These are phyloP conservation scores for Antechinus stuartii DNA, from an alignment of 2,113 vertebrate species.

Conservation along the genomic window DNA sequence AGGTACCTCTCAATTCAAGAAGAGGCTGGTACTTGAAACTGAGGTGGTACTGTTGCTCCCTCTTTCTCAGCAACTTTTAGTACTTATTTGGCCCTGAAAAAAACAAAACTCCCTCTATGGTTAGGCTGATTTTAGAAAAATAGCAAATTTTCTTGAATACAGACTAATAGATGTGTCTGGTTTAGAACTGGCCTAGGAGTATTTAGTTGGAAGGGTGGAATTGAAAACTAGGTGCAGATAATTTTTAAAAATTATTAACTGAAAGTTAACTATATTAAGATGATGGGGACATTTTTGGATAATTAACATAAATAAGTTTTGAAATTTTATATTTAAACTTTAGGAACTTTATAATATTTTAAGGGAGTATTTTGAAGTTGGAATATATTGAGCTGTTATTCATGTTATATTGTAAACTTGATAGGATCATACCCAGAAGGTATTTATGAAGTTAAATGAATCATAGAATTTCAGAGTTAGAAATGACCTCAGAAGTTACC, in stretches of 20 bases:
- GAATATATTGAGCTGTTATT: neutral
- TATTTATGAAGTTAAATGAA: neutral
- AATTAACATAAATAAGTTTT: constrained; percentile 57
- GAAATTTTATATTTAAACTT: constrained; percentile 66
- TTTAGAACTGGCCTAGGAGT: constrained; percentile 73
- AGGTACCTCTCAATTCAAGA: neutral
- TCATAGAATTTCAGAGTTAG: neutral
- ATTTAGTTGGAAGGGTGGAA: constrained; percentile 68
- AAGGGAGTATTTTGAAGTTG: neutral
- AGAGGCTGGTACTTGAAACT: neutral
- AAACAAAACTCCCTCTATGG: constrained; percentile 22
- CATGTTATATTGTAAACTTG: neutral
- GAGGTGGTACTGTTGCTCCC: neutral
- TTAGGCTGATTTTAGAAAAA: constrained; percentile 72
- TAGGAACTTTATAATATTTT: constrained; percentile 47
- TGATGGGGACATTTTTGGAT: constrained; percentile 35
- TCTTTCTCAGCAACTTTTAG: constrained; percentile 41
- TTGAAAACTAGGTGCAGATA: constrained; percentile 73
- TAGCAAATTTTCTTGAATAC: constrained; percentile 71
- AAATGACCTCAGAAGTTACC: neutral
- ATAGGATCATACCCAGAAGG: neutral
- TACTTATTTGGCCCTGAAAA: constrained; percentile 48
- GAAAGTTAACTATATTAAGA: constrained; percentile 54
- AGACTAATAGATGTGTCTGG: constrained; percentile 68
- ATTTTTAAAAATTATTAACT: constrained; percentile 62